Base-by-base conservation (phyloP, 2,888 invertebrate species). In the Drosophila subquinaria region DNA sequence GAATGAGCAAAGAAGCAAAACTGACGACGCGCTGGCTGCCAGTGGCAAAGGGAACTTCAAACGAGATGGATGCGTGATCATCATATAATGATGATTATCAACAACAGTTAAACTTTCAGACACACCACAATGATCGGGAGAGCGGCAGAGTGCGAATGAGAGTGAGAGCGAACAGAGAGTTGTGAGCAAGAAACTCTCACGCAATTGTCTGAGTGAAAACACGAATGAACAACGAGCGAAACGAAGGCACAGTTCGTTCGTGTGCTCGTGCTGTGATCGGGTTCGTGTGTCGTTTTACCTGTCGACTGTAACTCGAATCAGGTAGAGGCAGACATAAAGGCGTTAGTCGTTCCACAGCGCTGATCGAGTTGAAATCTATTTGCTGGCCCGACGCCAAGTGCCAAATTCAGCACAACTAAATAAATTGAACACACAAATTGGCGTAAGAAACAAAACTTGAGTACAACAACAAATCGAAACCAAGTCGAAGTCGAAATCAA, bases 251-350 rank as follows among this genome's bases (percentile, higher is more conserved):
- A 27, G 27, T 6, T 27, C 33, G 57, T 35, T 27, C 33, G 57
- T 35, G 40, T 50, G 40, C 30, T 38, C 30, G 53, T 6, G 51
- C 40, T 60, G 57, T 8, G 57, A 17, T 43, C 36, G 62, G 50
- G 30, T n/a, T 79, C 67, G 62, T 67, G 69, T 53, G 59, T 52
- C 30, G 47, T 64, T 77, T 77, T 51, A 51, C 51, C 51, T 51
- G 51, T 51, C 36, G 35, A 78, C 81, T 77, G 89, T 86, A 80
- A 89, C 90, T 90, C 93, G 59, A 92, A 92, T 91, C 91, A 92
- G 93, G 92, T 92, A 93, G 93, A 92, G 93, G 92, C 92, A 93
- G 92, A 93, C 92, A 92, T 92, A 90, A 88, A 93, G 93, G 93
- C 92, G 92, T 92, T 93, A 93, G 93, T 93, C 92, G 92, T 92